These are phyloP conservation scores for Orchesella cincta DNA, from an alignment of 1,140 invertebrate genomes.

Conservation along the genomic window DNA sequence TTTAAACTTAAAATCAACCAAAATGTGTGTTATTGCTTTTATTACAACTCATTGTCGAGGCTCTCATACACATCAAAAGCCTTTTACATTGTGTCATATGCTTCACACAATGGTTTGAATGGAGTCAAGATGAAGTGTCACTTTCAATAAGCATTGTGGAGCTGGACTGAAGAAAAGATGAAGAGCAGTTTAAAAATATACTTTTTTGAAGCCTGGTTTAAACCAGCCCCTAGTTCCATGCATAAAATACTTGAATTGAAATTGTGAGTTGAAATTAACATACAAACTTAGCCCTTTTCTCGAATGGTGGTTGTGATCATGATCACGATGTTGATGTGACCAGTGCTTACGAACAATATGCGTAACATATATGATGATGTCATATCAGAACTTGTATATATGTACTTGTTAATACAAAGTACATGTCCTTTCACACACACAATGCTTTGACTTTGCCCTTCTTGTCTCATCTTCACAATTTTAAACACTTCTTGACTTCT, in stretches of 20 bases:
- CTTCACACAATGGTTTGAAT: not conserved
- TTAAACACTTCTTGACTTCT: not conserved
- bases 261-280: too few species aligned
- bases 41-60: not conserved
- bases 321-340: not conserved
- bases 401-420: not conserved
- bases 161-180: not conserved
- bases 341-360: too few species aligned
- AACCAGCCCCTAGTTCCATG: not conserved
- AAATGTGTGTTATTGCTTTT: conserved; percentile 22
- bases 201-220: not conserved
- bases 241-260: not conserved
- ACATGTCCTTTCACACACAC: not conserved
- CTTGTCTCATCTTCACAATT: not conserved
- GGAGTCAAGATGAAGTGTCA: not conserved
- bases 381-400: not conserved
- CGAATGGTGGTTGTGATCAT: not conserved
- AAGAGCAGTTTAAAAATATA: not conserved
- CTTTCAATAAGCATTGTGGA: not conserved
- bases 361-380: not conserved
- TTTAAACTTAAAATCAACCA: not conserved
- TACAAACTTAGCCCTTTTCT: not conserved
- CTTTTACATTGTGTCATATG: not conserved
- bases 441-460: not conserved
- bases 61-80: not conserved